Conservation (phyloP, 2,113 vertebrate species). For the Nyctereutes procyonoides region DNA sequence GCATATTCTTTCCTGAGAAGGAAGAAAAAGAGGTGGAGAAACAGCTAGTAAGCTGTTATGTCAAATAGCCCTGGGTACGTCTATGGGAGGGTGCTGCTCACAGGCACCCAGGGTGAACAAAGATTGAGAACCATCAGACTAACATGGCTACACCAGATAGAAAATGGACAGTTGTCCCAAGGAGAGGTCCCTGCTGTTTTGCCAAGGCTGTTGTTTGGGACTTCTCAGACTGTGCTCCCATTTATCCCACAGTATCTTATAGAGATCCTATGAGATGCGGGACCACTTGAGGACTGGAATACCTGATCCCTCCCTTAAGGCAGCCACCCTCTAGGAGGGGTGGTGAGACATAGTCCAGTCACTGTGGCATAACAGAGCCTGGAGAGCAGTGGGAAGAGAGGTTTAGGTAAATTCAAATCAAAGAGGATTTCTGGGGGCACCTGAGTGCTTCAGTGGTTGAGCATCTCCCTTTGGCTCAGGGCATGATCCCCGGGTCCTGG, state of each 20-base stretch:
- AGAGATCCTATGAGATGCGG: not conserved
- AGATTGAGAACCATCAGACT: not conserved
- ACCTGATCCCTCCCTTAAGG: not conserved
- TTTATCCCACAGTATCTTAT: not conserved
- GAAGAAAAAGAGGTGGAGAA: not conserved
- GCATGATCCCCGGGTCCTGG: no score
- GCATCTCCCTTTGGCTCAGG: no score
- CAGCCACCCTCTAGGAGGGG: not conserved
- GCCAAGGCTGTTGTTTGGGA: not conserved
- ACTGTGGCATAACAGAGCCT: not conserved
- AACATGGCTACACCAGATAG: fast-evolving
- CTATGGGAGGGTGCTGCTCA: not conserved
- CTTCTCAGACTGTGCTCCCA: not conserved
- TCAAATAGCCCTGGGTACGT: not conserved
- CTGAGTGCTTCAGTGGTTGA: no score
- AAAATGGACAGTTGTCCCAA: not conserved
- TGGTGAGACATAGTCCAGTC: not conserved
- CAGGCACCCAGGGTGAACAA: fast-evolving
- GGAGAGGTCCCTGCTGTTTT: not conserved
- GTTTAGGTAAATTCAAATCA: not conserved
- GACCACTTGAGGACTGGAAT: not conserved
- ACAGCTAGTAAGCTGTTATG: not conserved
- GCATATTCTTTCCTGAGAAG: not conserved
- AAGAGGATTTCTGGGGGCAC: not conserved
- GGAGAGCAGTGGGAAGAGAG: not conserved